Base-by-base conservation (phyloP, 1,140 invertebrate genomes). In the Apolygus lucorum region DNA sequence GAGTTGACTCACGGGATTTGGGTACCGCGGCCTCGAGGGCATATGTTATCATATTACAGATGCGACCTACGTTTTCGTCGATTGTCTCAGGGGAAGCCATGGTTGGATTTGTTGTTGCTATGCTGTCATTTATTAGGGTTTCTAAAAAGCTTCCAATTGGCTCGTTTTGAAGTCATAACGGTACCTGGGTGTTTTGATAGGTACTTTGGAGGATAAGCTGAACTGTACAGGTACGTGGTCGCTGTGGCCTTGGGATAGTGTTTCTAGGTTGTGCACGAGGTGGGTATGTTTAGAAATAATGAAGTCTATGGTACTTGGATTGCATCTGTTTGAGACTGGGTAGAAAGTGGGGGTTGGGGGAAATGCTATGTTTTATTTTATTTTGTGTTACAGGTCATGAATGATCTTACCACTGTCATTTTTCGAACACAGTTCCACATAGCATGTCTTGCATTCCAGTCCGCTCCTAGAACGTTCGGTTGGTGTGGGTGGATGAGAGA, bases 391-490 rank as follows among this genome's bases (percentile, higher is more conserved):
- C 22, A 59, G 54, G 11, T 59, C 54, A 24, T 59, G 54, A 4
- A 59, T 11, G 2, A 24, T 22, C 22, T 22, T 13, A 11, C 54
- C 54, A 24, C 54, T 59, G 2, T 13, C 54, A 59, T 59, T 59
- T 59, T 59, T 59, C 54, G 54, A 13, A 21, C 54, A 59, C 54
- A 59, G 22, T 21, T 21, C 54, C 54, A 59, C 54, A 59, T 59
- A 14, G 54, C 22, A 21, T 59, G 54, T 24, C 54, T 59, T 8
- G 54, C 54, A 59, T 59, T 59, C 54, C 54, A 59, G 22, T 59
- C 54, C 11, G 54, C 54, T 17, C 8, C 54, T 22, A 59, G 11
- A 4, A 59, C 22, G 22, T 8, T 59, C 2, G 54, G 54, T 11
- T 13, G 8, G 22, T 8, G 11, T 4, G 54, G 22, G 22, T 21